Percentiles rank a stretch among this genome's conserved stretches.
Evolutionary conservation across 2,888 invertebrate species (phyloP).

Genomic region (Galerucella calmariensis): DNA sequence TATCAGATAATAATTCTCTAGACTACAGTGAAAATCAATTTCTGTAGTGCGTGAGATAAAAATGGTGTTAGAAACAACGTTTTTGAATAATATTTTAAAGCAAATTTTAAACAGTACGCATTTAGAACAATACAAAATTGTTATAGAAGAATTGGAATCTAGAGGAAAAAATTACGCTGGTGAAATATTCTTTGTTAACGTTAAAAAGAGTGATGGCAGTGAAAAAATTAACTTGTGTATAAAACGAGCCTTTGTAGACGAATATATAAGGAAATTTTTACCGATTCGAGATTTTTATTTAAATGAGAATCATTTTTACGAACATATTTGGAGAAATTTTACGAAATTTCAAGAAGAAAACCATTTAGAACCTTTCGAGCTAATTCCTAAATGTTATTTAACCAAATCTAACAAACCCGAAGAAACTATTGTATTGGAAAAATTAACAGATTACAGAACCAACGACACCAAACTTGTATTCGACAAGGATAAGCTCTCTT

Average conservation of each 20-base stretch:
- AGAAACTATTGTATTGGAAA: conserved; percentile 28
- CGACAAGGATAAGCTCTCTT: conserved; percentile 13
- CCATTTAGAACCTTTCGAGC: not conserved
- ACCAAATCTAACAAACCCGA: not conserved
- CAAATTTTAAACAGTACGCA: conserved; percentile 5
- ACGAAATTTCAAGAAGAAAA: conserved; percentile 17
- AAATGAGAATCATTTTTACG: conserved; percentile 33
- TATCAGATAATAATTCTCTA: too few relatives aligned
- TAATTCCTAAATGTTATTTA: conserved; percentile 20
- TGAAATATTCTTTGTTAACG: not conserved
- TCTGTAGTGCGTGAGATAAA: not conserved
- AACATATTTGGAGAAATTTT: conserved; percentile 15
- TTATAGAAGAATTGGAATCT: not conserved
- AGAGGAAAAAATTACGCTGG: conserved; percentile 3
- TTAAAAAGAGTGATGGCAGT: not conserved
- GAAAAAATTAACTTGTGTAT: conserved; percentile 8
- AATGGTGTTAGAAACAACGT: not conserved
- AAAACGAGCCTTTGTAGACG: conserved; percentile 14
- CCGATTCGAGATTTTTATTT: conserved; percentile 15
- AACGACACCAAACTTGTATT: conserved; percentile 15
- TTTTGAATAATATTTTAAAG: not conserved
- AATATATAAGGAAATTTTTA: conserved; percentile 22
- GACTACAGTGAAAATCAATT: too few relatives aligned
- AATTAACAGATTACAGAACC: conserved; percentile 25
- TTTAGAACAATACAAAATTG: not conserved